phyloP scores from a whole-genome alignment of 1,140 invertebrate genomes.

The Apolygus lucorum region DNA sequence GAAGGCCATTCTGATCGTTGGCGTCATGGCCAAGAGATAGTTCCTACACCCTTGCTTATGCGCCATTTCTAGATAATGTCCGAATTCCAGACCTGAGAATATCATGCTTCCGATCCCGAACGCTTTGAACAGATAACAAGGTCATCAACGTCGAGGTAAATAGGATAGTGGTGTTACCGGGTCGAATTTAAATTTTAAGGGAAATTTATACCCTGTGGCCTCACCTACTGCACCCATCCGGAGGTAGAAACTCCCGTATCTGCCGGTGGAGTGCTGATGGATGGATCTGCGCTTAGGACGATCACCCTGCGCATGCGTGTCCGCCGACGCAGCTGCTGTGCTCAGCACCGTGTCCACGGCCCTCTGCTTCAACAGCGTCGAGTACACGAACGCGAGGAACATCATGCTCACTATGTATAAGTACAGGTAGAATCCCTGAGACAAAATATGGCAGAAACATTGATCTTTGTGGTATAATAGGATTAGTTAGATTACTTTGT shows the following conservation, averaged over 20 bases:
- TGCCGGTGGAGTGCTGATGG: neutral
- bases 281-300: neutral
- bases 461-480: too few relatives aligned
- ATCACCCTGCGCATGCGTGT: neutral
- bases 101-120: constrained; percentile 60
- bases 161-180: too few relatives aligned
- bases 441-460: too few relatives aligned
- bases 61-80: constrained; percentile 46
- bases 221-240: constrained; percentile 55
- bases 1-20: constrained; percentile 49
- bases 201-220: too few relatives aligned
- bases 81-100: constrained; percentile 57
- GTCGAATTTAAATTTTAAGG: too few relatives aligned
- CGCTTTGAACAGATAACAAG: constrained; percentile 37
- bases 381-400: constrained; percentile 1
- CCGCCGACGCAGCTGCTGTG: neutral
- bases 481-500: too few relatives aligned
- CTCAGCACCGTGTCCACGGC: constrained; percentile 3
- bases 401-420: constrained; percentile 17
- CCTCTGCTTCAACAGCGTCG: constrained; percentile 4
- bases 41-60: constrained; percentile 46
- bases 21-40: constrained; percentile 48
- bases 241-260: constrained; percentile 65
- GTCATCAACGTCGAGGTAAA: neutral
- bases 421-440: constrained; percentile 23